Conservation (phyloP, 2,888 invertebrate species). For the Chaitophorus viminalis region DNA sequence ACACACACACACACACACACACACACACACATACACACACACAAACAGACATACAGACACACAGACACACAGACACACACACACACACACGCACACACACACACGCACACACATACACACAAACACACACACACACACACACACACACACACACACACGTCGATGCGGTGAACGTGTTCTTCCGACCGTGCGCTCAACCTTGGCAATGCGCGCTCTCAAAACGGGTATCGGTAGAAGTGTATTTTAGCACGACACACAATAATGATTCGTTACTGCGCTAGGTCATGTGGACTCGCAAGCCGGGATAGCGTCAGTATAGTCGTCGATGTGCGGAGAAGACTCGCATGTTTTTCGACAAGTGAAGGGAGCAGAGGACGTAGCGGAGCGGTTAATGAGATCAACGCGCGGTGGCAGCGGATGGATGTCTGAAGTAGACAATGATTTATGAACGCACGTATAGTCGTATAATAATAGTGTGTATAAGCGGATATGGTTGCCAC, state of each 20-base stretch:
- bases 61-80: not conserved
- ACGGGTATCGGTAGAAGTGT: not conserved
- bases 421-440: slow-evolving; percentile 52
- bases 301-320: not conserved
- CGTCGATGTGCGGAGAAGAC: not conserved
- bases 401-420: not conserved
- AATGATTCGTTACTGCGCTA: not conserved
- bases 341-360: not conserved
- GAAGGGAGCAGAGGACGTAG: not conserved
- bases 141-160: not conserved
- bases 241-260: too few relatives aligned
- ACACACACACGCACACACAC: not conserved
- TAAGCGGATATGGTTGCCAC: too few relatives aligned
- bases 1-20: not conserved
- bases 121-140: too few relatives aligned
- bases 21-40: not conserved
- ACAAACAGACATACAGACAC: too few relatives aligned
- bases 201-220: too few relatives aligned
- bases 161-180: too few relatives aligned
- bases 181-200: too few relatives aligned
- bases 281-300: not conserved
- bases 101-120: not conserved
- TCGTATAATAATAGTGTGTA: too few relatives aligned
- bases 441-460: slow-evolving; percentile 16
- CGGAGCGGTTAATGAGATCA: slow-evolving; percentile 36